A percentile compares a stretch with the other conserved stretches of the same genome.
Conservation (phyloP, 2,888 invertebrate genomes). For the Invenusta paracnida region DNA sequence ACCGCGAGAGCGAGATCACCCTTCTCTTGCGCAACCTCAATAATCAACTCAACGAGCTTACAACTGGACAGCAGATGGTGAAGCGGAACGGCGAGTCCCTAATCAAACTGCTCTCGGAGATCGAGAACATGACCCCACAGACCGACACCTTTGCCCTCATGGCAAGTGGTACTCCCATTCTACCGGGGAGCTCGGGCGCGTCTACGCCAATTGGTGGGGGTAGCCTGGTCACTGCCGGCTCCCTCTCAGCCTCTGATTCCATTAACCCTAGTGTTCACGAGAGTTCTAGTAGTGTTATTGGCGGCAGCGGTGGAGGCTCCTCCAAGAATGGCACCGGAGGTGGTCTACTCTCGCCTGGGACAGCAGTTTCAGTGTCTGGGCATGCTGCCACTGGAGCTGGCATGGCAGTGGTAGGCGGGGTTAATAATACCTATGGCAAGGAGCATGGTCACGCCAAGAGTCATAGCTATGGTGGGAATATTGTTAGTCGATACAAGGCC, state of each 20-base stretch:
- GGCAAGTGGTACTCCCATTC: not conserved
- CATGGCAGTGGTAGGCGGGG: not conserved
- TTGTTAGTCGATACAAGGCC: slow-evolving; percentile 63
- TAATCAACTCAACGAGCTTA: slow-evolving; percentile 34
- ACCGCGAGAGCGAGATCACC: slow-evolving; percentile 5
- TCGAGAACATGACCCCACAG: slow-evolving; percentile 32
- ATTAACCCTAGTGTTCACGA: not conserved
- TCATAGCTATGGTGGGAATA: slow-evolving; percentile 13
- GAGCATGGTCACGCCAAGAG: slow-evolving; percentile 1
- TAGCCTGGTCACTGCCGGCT: not conserved
- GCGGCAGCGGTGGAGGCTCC: not conserved
- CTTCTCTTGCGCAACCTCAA: not conserved
- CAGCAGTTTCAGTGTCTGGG: not conserved
- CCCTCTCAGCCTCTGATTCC: not conserved
- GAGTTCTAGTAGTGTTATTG: not conserved
- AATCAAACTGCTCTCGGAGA: not conserved
- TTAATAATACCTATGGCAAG: not conserved
- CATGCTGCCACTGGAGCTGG: not conserved
- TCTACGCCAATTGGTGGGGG: not conserved
- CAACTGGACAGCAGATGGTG: slow-evolving; percentile 34
- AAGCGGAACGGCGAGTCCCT: slow-evolving; percentile 35
- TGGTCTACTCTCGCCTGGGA: not conserved
- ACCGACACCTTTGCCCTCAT: not conserved
- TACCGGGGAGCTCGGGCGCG: not conserved
- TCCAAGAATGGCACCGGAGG: slow-evolving; percentile 5